These are phyloP conservation scores for Holcopasites calliopsidis DNA, from an alignment of 1,140 invertebrate species.

Conservation along the genomic window DNA sequence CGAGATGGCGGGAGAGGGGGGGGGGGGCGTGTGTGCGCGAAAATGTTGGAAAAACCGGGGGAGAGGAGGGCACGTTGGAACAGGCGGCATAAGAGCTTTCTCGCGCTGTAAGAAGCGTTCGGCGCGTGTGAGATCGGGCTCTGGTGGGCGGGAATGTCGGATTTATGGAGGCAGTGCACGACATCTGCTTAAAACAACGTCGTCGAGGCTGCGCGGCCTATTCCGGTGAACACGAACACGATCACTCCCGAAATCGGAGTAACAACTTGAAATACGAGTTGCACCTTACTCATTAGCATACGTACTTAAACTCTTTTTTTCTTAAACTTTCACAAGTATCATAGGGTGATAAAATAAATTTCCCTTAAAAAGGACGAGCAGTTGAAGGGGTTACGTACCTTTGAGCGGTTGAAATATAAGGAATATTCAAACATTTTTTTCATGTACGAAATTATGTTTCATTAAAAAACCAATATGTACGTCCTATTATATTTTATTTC, in stretches of 20 bases:
- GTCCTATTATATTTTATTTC: too few species aligned
- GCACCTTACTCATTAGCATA: too few species aligned
- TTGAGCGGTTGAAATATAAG: too few species aligned
- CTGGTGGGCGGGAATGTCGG: conserved; percentile 70
- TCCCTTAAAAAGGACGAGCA: too few species aligned
- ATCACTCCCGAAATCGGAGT: conserved; percentile 49
- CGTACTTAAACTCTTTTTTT: background rate
- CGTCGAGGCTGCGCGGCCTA: conserved; percentile 28
- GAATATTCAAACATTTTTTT: too few species aligned
- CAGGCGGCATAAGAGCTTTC: conserved; percentile 67
- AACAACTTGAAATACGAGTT: background rate
- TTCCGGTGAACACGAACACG: conserved; percentile 51
- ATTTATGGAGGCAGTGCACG: conserved; percentile 74
- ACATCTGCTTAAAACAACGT: conserved; percentile 70
- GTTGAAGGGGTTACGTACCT: too few species aligned
- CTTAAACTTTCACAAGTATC: too few species aligned
- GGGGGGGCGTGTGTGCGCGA: background rate
- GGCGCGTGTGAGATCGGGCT: conserved; percentile 68
- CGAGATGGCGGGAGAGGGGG: background rate
- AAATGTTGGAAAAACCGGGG: background rate
- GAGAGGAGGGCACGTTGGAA: background rate
- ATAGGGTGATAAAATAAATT: too few species aligned
- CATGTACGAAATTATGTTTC: too few species aligned
- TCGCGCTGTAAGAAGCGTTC: conserved; percentile 71
- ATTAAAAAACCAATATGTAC: too few species aligned